These are phyloP conservation scores for Drosophila percnosoma DNA, from an alignment of 2,888 invertebrate genomes.

Conservation along the genomic window DNA sequence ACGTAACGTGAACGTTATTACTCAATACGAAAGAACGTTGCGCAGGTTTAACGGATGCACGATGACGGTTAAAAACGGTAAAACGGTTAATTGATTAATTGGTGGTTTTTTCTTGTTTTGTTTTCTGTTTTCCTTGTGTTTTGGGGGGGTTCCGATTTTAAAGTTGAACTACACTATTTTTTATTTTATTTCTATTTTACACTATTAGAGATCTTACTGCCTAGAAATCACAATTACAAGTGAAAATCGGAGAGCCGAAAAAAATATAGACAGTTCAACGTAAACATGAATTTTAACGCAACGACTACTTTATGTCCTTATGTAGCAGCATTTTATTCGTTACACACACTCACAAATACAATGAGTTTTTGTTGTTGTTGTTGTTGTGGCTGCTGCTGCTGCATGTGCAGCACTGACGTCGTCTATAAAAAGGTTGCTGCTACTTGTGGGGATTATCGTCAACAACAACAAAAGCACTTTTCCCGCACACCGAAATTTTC, in stretches of 20 bases:
- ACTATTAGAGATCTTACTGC: constrained; percentile 75
- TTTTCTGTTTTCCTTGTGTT: constrained; percentile 52
- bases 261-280: constrained; percentile 44
- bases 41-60: constrained; percentile 30
- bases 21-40: constrained; percentile 41
- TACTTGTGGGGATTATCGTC: constrained; percentile 20
- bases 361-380: constrained; percentile 4
- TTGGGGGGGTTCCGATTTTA: constrained; percentile 66
- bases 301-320: constrained; percentile 47
- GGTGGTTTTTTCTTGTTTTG: constrained; percentile 37
- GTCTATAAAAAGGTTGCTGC: constrained; percentile 26
- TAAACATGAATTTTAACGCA: constrained; percentile 40
- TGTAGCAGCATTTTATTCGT: constrained; percentile 8
- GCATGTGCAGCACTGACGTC: constrained; percentile 41
- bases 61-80: constrained; percentile 39
- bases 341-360: constrained; percentile 4
- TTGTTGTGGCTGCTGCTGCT: constrained; percentile 1
- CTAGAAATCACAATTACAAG: constrained; percentile 77
- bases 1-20: constrained; percentile 27
- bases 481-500: constrained; percentile 50
- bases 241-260: constrained; percentile 51
- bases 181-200: constrained; percentile 49
- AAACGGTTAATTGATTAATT: constrained; percentile 30
- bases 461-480: constrained; percentile 28
- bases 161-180: constrained; percentile 61